phyloP scores from a whole-genome alignment of 2,797 vertebrate genomes.

The Gallirallus australis region DNA sequence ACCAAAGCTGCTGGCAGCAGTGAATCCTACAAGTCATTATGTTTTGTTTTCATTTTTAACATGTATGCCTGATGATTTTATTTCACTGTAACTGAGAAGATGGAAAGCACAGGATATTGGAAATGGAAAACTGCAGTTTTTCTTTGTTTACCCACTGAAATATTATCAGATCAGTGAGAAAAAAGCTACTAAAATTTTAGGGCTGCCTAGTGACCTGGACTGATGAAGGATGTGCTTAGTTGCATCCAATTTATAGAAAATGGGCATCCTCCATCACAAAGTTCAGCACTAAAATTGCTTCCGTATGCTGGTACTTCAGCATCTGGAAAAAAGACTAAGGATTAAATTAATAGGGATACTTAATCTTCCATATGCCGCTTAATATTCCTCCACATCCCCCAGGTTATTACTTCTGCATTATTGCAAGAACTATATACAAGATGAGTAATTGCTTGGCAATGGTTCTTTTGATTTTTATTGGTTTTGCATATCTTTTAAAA shows the following conservation, averaged over 20 bases:
- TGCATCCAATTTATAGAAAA: slow-evolving; percentile 50
- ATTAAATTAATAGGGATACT: slow-evolving; percentile 57
- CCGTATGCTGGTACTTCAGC: slow-evolving; percentile 29
- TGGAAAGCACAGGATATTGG: not conserved
- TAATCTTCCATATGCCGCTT: slow-evolving; percentile 44
- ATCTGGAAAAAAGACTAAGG: slow-evolving; percentile 59
- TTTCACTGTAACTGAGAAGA: not conserved
- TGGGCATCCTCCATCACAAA: slow-evolving; percentile 24
- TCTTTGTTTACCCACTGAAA: not conserved
- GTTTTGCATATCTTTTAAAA: not conserved
- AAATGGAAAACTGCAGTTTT: not conserved
- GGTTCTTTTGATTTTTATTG: not conserved
- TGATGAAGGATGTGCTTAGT: slow-evolving; percentile 35
- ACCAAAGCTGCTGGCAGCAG: not conserved
- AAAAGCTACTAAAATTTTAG: not conserved
- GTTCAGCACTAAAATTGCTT: slow-evolving; percentile 51
- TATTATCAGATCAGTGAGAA: not conserved
- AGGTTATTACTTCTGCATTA: slow-evolving; percentile 38
- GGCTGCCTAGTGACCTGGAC: not conserved
- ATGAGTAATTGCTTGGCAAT: not conserved
- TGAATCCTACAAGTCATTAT: not conserved
- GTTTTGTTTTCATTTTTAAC: not conserved
- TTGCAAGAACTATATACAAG: not conserved
- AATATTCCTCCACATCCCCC: slow-evolving; percentile 34
- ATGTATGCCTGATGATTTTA: not conserved